Evolutionary conservation across 2,797 vertebrate genomes (phyloP).

Genomic region (Prionace glauca): DNA sequence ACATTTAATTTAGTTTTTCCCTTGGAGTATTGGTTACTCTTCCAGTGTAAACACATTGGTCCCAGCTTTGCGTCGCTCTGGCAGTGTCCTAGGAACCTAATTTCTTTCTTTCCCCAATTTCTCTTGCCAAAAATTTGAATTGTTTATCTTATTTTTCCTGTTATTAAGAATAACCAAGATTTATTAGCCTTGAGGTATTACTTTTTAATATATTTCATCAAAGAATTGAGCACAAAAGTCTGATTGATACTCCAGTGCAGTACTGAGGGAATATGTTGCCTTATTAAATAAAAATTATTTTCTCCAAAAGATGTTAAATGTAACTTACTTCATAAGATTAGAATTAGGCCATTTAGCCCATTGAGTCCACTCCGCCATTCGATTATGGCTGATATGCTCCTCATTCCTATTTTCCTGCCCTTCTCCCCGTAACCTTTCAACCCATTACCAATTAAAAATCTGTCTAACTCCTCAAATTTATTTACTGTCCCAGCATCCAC

Average conservation of each 20-base stretch:
- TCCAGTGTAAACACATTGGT: not conserved
- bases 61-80: not conserved
- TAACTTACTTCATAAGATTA: no score
- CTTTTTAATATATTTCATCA: not conserved
- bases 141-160: not conserved
- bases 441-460: no score
- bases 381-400: no score
- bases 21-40: not conserved
- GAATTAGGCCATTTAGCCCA: no score
- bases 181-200: not conserved
- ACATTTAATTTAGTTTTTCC: not conserved
- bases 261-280: not conserved
- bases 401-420: no score
- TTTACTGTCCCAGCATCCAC: no score
- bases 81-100: not conserved
- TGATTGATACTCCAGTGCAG: not conserved
- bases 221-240: not conserved
- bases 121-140: not conserved
- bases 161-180: not conserved
- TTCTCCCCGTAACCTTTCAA: no score
- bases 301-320: no score
- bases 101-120: not conserved
- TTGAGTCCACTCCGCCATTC: no score
- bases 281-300: no score
- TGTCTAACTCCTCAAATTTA: no score